Base-by-base conservation (phyloP, 2,888 invertebrate species). In the Thecocarcelia acutangulata region DNA sequence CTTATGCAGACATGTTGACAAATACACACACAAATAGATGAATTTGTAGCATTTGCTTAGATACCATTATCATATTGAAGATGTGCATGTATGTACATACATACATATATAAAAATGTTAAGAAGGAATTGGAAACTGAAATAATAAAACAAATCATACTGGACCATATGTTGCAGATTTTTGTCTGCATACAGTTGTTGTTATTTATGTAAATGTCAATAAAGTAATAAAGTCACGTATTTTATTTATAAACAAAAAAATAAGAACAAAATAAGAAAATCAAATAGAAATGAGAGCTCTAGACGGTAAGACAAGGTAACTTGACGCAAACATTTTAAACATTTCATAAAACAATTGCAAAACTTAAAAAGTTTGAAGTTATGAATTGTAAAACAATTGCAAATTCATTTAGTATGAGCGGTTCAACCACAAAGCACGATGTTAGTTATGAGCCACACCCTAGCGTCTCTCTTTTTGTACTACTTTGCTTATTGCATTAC, bases 191-290 rank as follows among this genome's bases (percentile, higher is more conserved):
- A 21, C 64, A 42, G 48, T 63, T 72, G 69, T 70, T 78, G 40
- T 46, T 80, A 56, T 68, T 69, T 80, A 61, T 76, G 72, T 69
- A 76, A 75, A 72, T 79, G 80, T 80, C 84, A 84, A 82, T 82
- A 77, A 84, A 82, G 82, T 75, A 80, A 82, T 82, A 84, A 82
- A 82, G 82, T 82, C 84, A 84, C 82, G 84, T 83, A 77, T 78
- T 83, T 83, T 83, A 79, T 82, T 75, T 70, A 61, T 78, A 82
- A 77, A 50, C 42, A 81, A 72, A 76, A 52, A 72, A 13, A 70
- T 15, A 54, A 24, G 54, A 19, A 15, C 9, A 21, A n/a, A 1
- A 46, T 48, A 76, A 59, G 52, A 44, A 19, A 15, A 63, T 40
- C 37, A 37, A 40, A 56, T n/a, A 24, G 15, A 52, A 73, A 59